A percentile compares a stretch with the other conserved stretches of the same genome.
phyloP scores from a whole-genome alignment of 2,113 vertebrate genomes.

The Cepphus grylle region DNA sequence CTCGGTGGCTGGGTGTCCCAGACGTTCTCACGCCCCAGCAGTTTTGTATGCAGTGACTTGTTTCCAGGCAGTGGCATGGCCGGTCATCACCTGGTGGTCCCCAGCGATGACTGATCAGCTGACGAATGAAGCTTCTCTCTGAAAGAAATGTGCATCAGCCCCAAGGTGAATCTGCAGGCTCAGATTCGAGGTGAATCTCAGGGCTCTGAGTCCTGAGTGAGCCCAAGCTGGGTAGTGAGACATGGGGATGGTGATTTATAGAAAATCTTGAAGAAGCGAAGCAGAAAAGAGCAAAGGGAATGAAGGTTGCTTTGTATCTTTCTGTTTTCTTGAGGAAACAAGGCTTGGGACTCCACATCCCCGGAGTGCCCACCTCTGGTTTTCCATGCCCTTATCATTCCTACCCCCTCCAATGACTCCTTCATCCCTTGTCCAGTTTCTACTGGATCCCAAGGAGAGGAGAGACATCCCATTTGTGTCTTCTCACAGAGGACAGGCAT shows the following conservation, averaged over 20 bases:
- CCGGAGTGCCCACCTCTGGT: not conserved
- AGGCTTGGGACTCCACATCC: not conserved
- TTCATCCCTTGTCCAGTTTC: not conserved
- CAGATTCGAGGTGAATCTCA: too few relatives aligned
- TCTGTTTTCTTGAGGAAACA: not conserved
- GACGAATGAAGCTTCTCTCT: not conserved
- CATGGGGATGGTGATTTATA: not conserved
- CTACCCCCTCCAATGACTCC: not conserved
- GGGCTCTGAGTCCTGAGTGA: not conserved
- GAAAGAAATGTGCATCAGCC: not conserved
- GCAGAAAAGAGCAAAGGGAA: not conserved
- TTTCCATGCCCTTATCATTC: not conserved
- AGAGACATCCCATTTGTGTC: not conserved
- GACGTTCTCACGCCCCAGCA: not conserved
- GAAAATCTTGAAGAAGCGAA: not conserved
- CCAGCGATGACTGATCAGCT: not conserved
- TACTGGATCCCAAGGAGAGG: not conserved
- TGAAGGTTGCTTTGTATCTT: not conserved
- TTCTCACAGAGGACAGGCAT: not conserved
- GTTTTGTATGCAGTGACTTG: not conserved
- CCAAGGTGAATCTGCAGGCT: not conserved
- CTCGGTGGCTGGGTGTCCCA: fast-evolving
- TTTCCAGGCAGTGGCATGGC: not conserved
- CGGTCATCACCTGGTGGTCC: not conserved
- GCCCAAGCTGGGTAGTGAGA: not conserved